A percentile compares a stretch with the other conserved stretches of the same genome.
Conservation (phyloP, 2,113 vertebrate species). For the Heterotis niloticus region DNA sequence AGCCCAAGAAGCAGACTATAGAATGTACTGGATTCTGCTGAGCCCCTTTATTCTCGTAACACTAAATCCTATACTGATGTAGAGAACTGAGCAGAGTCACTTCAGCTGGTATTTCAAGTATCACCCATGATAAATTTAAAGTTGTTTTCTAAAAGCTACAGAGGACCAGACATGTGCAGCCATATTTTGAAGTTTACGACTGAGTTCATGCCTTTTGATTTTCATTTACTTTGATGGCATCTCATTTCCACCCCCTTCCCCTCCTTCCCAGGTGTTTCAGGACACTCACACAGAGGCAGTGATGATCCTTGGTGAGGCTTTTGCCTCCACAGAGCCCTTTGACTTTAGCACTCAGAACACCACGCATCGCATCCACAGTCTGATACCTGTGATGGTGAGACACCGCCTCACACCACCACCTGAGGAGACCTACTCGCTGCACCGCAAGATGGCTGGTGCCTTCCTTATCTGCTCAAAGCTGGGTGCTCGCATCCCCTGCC, state of each 20-base stretch:
- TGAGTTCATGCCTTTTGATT: background rate
- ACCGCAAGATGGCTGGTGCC: conserved; percentile 85
- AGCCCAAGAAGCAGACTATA: no score
- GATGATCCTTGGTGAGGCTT: conserved; percentile 86
- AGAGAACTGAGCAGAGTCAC: no score
- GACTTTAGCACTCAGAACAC: conserved; percentile 78
- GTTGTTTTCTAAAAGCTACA: no score
- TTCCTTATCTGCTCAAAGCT: conserved; percentile 88
- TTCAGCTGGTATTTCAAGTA: no score
- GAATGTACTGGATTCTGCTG: no score
- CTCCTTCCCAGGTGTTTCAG: conserved; percentile 63
- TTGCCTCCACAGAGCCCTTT: conserved; percentile 66
- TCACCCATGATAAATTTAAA: no score
- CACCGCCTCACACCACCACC: conserved; percentile 82
- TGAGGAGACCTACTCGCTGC: conserved; percentile 82
- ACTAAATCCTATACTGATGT: no score
- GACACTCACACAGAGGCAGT: conserved; percentile 82
- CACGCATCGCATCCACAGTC: conserved; percentile 71
- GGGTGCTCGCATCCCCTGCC: conserved; percentile 67
- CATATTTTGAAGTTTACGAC: no score
- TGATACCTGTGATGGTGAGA: conserved; percentile 76
- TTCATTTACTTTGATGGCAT: background rate
- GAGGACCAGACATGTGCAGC: no score
- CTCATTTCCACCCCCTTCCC: background rate
- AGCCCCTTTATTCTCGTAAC: no score